These are phyloP conservation scores for Potorous gilbertii DNA, from an alignment of 2,797 vertebrate species.

Conservation along the genomic window DNA sequence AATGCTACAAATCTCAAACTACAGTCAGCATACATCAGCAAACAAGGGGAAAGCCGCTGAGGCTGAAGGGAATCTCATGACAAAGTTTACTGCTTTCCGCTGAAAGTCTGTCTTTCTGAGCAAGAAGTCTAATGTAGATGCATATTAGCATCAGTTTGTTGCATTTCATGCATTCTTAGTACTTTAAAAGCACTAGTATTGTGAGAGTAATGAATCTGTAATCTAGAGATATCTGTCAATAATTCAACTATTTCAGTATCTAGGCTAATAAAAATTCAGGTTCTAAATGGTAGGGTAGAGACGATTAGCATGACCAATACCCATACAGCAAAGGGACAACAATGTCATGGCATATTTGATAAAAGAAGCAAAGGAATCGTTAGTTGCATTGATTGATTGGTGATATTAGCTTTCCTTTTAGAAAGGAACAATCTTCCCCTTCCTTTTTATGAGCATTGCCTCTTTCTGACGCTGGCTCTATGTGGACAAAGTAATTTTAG, in stretches of 20 bases:
- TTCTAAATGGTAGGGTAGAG: not conserved
- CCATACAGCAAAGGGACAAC: not conserved
- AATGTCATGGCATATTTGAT: not conserved
- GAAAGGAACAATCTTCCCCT: not conserved
- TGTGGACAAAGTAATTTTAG: not conserved
- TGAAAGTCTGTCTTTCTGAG: constrained; percentile 14
- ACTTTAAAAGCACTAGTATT: constrained; percentile 21
- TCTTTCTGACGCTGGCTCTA: not conserved
- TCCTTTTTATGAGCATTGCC: not conserved
- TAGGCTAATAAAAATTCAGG: constrained; percentile 34
- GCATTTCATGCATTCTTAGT: not conserved
- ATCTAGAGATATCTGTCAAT: constrained; percentile 47
- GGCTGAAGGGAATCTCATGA: not conserved
- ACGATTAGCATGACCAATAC: not conserved
- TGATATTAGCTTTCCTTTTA: not conserved
- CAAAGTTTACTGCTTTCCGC: constrained; percentile 2
- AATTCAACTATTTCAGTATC: constrained; percentile 23
- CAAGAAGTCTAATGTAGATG: not conserved
- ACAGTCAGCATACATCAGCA: rapidly evolving
- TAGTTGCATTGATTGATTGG: not conserved
- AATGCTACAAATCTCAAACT: not conserved
- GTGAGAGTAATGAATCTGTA: constrained; percentile 11
- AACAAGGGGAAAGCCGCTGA: not conserved
- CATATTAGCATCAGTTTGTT: not conserved
- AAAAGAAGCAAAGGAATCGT: constrained; percentile 5